Percentiles rank a stretch among this genome's conserved stretches.
phyloP scores from a whole-genome alignment of 2,888 invertebrate genomes.

The Rutpela maculata region DNA sequence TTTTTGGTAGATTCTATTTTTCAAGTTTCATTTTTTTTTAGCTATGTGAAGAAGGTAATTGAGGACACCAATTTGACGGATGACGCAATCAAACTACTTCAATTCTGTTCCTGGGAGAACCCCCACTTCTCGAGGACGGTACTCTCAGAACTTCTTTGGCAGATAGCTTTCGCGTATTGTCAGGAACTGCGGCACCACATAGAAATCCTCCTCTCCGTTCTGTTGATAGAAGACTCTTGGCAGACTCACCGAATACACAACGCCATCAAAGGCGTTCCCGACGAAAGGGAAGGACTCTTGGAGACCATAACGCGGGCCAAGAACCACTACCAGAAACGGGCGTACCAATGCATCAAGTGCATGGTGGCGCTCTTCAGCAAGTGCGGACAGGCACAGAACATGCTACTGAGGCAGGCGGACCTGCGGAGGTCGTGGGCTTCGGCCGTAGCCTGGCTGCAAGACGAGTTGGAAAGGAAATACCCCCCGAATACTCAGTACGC shows the following conservation, averaged over 20 bases:
- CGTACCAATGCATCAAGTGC: conserved; percentile 97
- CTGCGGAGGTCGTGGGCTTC: conserved; percentile 90
- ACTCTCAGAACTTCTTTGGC: conserved; percentile 93
- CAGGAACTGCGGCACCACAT: conserved; percentile 95
- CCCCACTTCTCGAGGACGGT: conserved; percentile 93
- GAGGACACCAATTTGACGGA: conserved; percentile 96
- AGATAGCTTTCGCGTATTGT: conserved; percentile 92
- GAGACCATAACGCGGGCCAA: conserved; percentile 95
- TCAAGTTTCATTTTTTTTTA: conserved; percentile 71
- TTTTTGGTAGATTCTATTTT: not conserved
- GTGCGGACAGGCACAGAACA: conserved; percentile 86
- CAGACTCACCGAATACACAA: conserved; percentile 95
- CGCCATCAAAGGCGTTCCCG: conserved; percentile 91
- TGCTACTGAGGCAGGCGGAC: conserved; percentile 86
- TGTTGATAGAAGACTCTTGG: conserved; percentile 96
- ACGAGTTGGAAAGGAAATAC: conserved; percentile 90
- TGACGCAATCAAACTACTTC: conserved; percentile 91
- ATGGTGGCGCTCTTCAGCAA: conserved; percentile 93
- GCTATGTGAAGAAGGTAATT: conserved; percentile 95
- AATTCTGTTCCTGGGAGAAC: conserved; percentile 98
- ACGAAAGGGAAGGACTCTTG: conserved; percentile 92
- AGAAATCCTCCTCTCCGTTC: conserved; percentile 89
- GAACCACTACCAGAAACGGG: conserved; percentile 96
- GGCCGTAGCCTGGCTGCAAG: conserved; percentile 96
- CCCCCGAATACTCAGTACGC: conserved; percentile 83